Evolutionary conservation across 2,113 vertebrate species (phyloP), one percentile per base, ranked within the genome.

Genomic region (Odocoileus hemionus): DNA sequence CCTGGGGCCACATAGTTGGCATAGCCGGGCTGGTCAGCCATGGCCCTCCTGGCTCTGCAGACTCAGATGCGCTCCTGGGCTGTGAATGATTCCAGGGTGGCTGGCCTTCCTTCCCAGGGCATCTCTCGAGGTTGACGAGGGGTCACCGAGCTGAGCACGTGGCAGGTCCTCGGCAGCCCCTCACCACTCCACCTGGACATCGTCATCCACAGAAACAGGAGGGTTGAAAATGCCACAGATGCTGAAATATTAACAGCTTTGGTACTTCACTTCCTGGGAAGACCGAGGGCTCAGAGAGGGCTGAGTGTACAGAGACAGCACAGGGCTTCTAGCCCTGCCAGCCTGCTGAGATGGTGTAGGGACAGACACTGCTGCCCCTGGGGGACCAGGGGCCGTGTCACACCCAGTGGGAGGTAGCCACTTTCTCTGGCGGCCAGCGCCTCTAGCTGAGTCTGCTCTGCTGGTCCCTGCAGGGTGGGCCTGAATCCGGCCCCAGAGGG

Each of bases 301-400:
- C 39, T 45, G 15, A n/a, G 25, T 30, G 45, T 47, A 17, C 3
- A 3, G 1, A n/a, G 26, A 25, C 1, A 6, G 19, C n/a, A 50
- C 1, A 1, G 36, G 21, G 54, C 17, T 26, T 13, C 36, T 1
- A 21, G n/a, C 52, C 21, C 15, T 0, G 0, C 50, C 21, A 43
- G 17, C 79, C 70, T 21, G 58, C n/a, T 5, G 55, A 7, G 70
- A 13, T 30, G 7, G 39, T 23, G 17, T 11, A 39, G 85, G 85
- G 47, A 23, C 76, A 8, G 85, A 33, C 9, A 47, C 30, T 25
- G 30, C 58, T n/a, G 43, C 5, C 13, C 23, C 21, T 36, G 16
- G 16, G 78, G 3, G 19, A 33, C 57, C 39, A 16, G 5, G 30
- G 86, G n/a, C 26, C 3, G 0, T 45, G 19, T n/a, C 45, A 64